Percentiles rank a stretch among this genome's conserved stretches.
Evolutionary conservation across 1,140 invertebrate species (phyloP).

Genomic region (Chironomus tepperi): DNA sequence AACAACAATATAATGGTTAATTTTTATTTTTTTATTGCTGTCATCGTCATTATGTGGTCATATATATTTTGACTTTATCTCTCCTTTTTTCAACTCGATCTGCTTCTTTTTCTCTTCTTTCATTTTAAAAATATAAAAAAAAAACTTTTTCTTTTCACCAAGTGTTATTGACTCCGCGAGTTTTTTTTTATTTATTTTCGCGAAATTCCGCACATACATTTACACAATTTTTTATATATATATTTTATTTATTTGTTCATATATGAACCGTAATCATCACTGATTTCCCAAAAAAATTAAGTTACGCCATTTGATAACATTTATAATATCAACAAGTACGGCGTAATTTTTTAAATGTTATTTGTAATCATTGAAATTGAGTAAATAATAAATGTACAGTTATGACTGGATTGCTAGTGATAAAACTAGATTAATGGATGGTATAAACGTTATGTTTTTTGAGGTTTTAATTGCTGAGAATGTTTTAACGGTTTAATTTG

Average conservation of each 20-base stretch:
- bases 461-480: too few relatives aligned
- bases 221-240: background rate
- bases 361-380: background rate
- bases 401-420: too few relatives aligned
- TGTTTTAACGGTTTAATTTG: too few relatives aligned
- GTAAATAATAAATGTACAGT: background rate
- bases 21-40: too few relatives aligned
- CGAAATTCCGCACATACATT: background rate
- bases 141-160: background rate
- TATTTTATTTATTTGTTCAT: too few relatives aligned
- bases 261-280: too few relatives aligned
- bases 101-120: too few relatives aligned
- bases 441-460: too few relatives aligned
- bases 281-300: background rate
- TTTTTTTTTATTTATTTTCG: background rate
- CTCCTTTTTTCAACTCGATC: background rate
- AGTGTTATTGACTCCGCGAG: background rate
- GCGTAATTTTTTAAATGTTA: background rate
- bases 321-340: background rate
- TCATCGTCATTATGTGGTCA: background rate
- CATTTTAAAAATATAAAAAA: too few relatives aligned
- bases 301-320: background rate
- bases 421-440: too few relatives aligned
- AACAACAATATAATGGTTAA: background rate
- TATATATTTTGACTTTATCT: background rate